Conservation (phyloP, 2,888 invertebrate species). For the Ypsolopha sequella region DNA sequence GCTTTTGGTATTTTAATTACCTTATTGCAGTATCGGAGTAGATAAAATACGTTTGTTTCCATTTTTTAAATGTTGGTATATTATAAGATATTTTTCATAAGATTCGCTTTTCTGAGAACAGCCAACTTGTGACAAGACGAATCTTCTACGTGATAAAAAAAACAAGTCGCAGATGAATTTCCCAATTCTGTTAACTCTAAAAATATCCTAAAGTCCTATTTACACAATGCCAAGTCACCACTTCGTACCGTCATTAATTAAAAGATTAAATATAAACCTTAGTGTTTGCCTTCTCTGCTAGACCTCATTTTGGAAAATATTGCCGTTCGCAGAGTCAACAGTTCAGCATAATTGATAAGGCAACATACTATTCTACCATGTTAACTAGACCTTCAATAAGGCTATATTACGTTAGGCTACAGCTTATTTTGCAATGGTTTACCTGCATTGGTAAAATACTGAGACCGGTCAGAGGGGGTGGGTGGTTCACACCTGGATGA, state of each 20-base stretch:
- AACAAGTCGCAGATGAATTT: background rate
- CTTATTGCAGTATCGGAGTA: too few species aligned
- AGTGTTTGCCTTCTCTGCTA: slow-evolving; percentile 15
- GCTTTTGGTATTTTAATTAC: too few species aligned
- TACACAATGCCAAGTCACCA: background rate
- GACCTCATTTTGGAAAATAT: slow-evolving; percentile 28
- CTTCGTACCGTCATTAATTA: slow-evolving; percentile 22
- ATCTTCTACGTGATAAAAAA: too few species aligned
- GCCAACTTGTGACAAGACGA: too few species aligned
- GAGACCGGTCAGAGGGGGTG: slow-evolving; percentile 20
- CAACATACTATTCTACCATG: slow-evolving; percentile 19
- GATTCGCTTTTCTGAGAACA: too few species aligned
- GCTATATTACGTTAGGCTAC: too few species aligned
- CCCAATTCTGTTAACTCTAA: too few species aligned
- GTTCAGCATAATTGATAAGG: slow-evolving; percentile 48
- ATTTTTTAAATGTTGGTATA: too few species aligned
- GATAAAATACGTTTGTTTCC: too few species aligned
- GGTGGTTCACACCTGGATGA: slow-evolving; percentile 18
- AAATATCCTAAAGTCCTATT: background rate
- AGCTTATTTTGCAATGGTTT: too few species aligned
- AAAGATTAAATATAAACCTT: slow-evolving; percentile 27
- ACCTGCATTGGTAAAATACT: background rate
- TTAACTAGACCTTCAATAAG: background rate
- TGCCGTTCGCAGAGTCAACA: slow-evolving; percentile 43
- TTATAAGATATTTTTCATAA: too few species aligned